These are phyloP conservation scores for Lamprologus tigripictilis DNA, from an alignment of 2,113 vertebrate species.

Conservation along the genomic window DNA sequence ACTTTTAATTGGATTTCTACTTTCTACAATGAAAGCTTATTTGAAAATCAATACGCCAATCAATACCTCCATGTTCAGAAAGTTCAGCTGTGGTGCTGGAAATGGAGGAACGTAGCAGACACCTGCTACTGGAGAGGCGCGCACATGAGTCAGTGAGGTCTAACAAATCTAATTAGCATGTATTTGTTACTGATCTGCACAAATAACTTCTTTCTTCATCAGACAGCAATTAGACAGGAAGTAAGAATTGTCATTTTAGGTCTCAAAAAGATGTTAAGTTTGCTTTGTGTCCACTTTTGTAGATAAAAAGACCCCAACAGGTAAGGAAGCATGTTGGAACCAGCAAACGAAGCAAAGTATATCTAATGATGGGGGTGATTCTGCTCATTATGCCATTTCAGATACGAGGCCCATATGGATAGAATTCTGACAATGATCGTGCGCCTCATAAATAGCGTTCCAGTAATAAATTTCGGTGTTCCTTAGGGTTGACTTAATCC, in stretches of 20 bases:
- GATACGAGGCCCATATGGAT: slow-evolving; percentile 38
- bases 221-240: neutral
- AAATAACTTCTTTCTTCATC: neutral
- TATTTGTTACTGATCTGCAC: neutral
- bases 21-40: slow-evolving; percentile 54
- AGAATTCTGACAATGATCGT: slow-evolving; percentile 18
- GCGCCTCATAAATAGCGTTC: slow-evolving; percentile 21
- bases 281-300: neutral
- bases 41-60: slow-evolving; percentile 73
- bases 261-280: neutral
- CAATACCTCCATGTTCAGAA: slow-evolving; percentile 48
- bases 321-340: neutral
- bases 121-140: slow-evolving; percentile 16
- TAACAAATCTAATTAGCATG: neutral
- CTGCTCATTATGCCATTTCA: neutral
- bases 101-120: neutral
- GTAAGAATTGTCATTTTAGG: neutral
- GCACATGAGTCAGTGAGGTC: neutral
- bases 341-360: neutral
- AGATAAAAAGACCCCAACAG: neutral
- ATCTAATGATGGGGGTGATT: neutral
- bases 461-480: slow-evolving; percentile 19
- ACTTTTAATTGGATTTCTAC: slow-evolving; percentile 74
- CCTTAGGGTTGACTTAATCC: slow-evolving; percentile 49
- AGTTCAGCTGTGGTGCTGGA: slow-evolving; percentile 21